phyloP scores from a whole-genome alignment of 2,888 invertebrate species.

The Athalia circularis region DNA sequence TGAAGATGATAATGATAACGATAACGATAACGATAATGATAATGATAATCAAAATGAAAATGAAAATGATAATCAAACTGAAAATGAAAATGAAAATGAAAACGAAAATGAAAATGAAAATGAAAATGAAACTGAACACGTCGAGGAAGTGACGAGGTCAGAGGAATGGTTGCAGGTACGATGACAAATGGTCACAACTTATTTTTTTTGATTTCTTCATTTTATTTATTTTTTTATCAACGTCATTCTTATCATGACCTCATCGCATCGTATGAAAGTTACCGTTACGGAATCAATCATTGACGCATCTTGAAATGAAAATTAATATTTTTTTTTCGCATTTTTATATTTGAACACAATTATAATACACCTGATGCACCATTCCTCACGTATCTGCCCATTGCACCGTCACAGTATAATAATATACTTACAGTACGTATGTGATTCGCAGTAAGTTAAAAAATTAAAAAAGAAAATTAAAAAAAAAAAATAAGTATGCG shows the following conservation, averaged over 20 bases:
- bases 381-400: conserved; percentile 67
- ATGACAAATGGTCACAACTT: conserved; percentile 8
- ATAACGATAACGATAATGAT: background rate
- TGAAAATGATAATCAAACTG: background rate
- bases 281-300: no score
- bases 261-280: background rate
- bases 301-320: background rate
- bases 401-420: conserved; percentile 53
- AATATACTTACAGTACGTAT: no score
- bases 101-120: conserved; percentile 39
- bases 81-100: conserved; percentile 49
- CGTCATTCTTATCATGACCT: background rate
- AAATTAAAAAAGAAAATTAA: no score
- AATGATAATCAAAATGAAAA: no score
- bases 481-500: no score
- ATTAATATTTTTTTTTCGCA: background rate
- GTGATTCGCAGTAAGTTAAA: no score
- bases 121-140: conserved; percentile 12
- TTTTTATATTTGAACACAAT: conserved; percentile 2
- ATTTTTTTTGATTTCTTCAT: background rate
- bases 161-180: conserved; percentile 67
- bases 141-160: conserved; percentile 55
- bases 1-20: background rate
- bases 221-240: background rate
- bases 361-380: conserved; percentile 59